A percentile compares a stretch with the other conserved stretches of the same genome.
These are phyloP conservation scores for Agonopterix arenella DNA, from an alignment of 2,888 invertebrate species.

Conservation along the genomic window DNA sequence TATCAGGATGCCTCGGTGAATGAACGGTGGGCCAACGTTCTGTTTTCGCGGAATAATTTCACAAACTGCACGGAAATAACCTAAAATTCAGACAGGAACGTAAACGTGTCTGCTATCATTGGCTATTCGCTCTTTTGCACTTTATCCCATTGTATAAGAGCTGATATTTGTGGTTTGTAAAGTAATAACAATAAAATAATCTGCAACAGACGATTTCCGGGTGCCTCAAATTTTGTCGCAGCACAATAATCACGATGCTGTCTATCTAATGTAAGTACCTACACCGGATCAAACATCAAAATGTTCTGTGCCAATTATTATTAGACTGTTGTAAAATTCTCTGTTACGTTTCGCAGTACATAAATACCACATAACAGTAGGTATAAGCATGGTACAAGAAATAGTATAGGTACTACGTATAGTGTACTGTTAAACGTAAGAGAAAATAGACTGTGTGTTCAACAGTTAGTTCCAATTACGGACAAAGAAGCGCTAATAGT, in stretches of 20 bases:
- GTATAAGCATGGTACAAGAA: no score
- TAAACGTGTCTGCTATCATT: no score
- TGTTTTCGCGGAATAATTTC: constrained; percentile 32
- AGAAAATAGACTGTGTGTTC: no score
- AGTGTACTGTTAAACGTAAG: no score
- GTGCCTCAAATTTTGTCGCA: not conserved
- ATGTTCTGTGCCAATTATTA: not conserved
- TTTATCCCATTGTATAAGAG: not conserved
- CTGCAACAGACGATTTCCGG: constrained; percentile 11
- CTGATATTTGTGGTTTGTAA: not conserved
- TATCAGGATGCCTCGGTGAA: constrained; percentile 30
- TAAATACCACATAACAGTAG: not conserved
- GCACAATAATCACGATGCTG: not conserved
- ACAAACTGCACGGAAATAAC: constrained; percentile 38
- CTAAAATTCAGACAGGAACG: constrained; percentile 21
- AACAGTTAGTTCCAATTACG: no score
- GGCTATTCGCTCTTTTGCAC: no score
- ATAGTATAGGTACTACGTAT: no score
- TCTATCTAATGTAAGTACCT: not conserved
- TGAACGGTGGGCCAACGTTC: constrained; percentile 33
- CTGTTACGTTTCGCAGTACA: no score
- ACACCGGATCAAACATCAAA: not conserved
- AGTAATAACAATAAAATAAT: constrained; percentile 14
- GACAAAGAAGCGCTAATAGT: no score
- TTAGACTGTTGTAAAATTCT: no score